Evolutionary conservation across 2,113 vertebrate species (phyloP), one percentile per base, ranked within the genome.

Genomic region (Barbus barbus): DNA sequence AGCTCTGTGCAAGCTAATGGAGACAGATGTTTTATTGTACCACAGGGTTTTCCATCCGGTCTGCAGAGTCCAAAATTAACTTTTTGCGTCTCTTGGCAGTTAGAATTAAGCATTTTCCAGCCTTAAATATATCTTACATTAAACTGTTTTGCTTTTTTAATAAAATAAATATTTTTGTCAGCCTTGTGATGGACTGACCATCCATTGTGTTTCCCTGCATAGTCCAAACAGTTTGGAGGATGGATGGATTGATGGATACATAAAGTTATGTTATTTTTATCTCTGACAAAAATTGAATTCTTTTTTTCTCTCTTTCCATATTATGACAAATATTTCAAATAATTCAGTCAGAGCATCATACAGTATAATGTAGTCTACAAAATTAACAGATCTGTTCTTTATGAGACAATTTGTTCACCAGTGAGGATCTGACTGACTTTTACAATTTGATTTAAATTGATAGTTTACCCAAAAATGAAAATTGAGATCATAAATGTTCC

Each of bases 1-100:
- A 79, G 48, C 36, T 14, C 44, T 53, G 24, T 80, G 44, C 53
- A 78, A 80, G 46, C 44, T 41, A 63, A 58, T 85, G 72, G 36
- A 56, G 67, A 67, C 53, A 58, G 11, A 31, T 22, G 77, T 79
- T 86, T 84, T 87, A 81, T 81, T 48, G 73, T 51, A 41, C 61
- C 28, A 81, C 11, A 75, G 16, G 58, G 72, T 67, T 44, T 78
- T 83, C 67, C 36, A 77, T 82, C 38, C 28, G 3, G 28, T 31
- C 61, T 80, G 7, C 71, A 75, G 48, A 46, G 8, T 48, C n/a
- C 16, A 11, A 46, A 75, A 75, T 75, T 0, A 9, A 28, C 16
- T 18, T 46, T 51, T 48, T 5, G 8, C 14, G 44, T 28, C 13
- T 1, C 14, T 75, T 46, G 44, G 14, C 41, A 28, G 16, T 28